Evolutionary conservation across 2,888 invertebrate species (phyloP), one percentile per base, ranked within the genome.

Genomic region (Pilophorus perplexus): DNA sequence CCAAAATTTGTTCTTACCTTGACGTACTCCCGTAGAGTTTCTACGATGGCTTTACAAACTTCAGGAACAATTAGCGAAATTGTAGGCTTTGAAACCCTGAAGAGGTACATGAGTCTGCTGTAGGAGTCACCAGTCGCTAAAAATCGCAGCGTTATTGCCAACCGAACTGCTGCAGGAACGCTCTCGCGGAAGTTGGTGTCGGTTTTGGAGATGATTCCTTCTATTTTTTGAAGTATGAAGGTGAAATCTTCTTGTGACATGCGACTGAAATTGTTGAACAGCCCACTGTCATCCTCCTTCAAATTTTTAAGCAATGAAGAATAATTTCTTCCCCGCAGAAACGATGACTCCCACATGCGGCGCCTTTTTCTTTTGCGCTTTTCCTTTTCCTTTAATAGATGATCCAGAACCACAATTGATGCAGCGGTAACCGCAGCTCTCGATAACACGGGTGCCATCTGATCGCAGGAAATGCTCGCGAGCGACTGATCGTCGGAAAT

Each of bases 121-220:
- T 50, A 64, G 14, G 64, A 64, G 64, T 64, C 64, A 23, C 64
- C 64, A 50, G 50, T 50, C 6, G 64, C 64, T 40, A 50, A 59
- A 59, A 59, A 59, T n/a, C 59, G 42, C 6, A 59, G 59, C 3
- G 59, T 55, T 33, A 55, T 40, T 37, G 55, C 55, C 55, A 37
- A 55, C 18, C 55, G 55, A 22, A 55, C 33, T 55, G 55, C 16
- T 37, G 44, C 44, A 44, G 60, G 42, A 60, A 60, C 44, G 44
- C 60, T 33, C 44, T 60, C 60, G 22, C 23, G 42, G 55, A 14
- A 55, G 33, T 55, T 55, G 38, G 55, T 55, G 60, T 60, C 60
- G 23, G 60, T 60, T 60, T 60, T 22, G 44, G 60, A 44, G 37
- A 60, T 46, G 44, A 18, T 60, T 4, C 42, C 60, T 60, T 60